phyloP scores from a whole-genome alignment of 2,797 vertebrate genomes.

The Poecilia wingei region DNA sequence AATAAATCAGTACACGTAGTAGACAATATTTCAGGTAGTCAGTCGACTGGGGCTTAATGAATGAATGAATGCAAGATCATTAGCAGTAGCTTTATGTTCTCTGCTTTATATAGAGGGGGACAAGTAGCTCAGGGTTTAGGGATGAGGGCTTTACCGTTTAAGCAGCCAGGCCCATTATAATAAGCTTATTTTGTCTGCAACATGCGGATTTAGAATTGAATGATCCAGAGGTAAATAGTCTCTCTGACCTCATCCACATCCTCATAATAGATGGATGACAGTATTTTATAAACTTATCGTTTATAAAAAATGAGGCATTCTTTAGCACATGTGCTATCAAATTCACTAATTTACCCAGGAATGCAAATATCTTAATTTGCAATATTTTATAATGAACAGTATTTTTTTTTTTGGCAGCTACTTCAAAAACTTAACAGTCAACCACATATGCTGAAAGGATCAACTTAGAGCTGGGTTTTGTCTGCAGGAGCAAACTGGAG shows the following conservation, averaged over 20 bases:
- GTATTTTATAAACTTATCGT: slow-evolving; percentile 15
- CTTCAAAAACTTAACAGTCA: background rate
- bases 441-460: background rate
- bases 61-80: slow-evolving; percentile 59
- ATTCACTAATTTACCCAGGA: background rate
- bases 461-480: background rate
- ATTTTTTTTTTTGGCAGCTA: background rate
- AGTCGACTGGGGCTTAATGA: slow-evolving; percentile 44
- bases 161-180: slow-evolving; percentile 73
- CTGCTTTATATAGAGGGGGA: slow-evolving; percentile 28
- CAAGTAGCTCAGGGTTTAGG: slow-evolving; percentile 65
- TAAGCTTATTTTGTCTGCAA: slow-evolving; percentile 72
- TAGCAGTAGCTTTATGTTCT: slow-evolving; percentile 56
- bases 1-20: slow-evolving; percentile 34
- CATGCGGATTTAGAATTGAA: slow-evolving; percentile 64
- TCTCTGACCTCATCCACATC: slow-evolving; percentile 70
- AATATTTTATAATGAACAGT: background rate
- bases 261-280: slow-evolving; percentile 43
- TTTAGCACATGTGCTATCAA: slow-evolving; percentile 21
- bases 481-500: background rate
- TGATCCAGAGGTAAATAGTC: slow-evolving; percentile 73
- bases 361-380: background rate
- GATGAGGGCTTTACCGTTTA: slow-evolving; percentile 63
- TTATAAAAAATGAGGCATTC: background rate
- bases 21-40: slow-evolving; percentile 17